These are phyloP conservation scores for Phyllotreta striolata DNA, from an alignment of 2,888 invertebrate genomes.

Conservation along the genomic window DNA sequence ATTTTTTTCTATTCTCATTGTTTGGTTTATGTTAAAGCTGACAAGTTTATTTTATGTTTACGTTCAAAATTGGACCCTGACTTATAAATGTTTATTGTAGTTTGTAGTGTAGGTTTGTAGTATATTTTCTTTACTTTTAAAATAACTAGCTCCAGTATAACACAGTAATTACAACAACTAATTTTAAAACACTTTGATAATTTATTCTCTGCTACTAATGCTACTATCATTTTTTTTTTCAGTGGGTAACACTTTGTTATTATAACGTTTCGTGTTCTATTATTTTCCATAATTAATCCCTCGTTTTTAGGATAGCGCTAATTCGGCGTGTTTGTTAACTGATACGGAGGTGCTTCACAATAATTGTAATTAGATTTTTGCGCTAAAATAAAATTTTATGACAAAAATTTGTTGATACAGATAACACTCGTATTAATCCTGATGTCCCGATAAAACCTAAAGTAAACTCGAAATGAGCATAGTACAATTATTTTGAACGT, in stretches of 20 bases:
- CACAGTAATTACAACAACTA: neutral
- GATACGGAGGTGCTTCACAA: neutral
- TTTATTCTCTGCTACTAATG: no score
- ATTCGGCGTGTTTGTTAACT: slow-evolving; percentile 6
- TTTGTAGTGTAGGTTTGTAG: slow-evolving; percentile 4
- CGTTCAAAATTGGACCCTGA: slow-evolving; percentile 15
- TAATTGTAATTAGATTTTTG: slow-evolving; percentile 11
- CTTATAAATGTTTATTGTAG: slow-evolving; percentile 24
- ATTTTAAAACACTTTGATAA: no score
- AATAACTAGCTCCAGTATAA: slow-evolving; percentile 9
- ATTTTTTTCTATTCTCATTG: slow-evolving; percentile 13
- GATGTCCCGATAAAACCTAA: slow-evolving; percentile 13
- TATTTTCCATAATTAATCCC: neutral
- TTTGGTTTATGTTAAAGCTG: slow-evolving; percentile 31
- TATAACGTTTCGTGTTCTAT: no score
- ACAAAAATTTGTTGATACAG: slow-evolving; percentile 14
- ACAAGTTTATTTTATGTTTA: slow-evolving; percentile 32
- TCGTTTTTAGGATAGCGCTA: neutral
- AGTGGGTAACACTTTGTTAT: no score
- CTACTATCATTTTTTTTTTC: no score
- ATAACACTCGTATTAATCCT: slow-evolving; percentile 3
- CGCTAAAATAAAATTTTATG: neutral
- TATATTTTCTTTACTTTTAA: slow-evolving; percentile 25
- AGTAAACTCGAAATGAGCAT: neutral
- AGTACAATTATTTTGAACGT: neutral